Conservation (phyloP, 2,113 vertebrate genomes). For the Neoarius graeffei region DNA sequence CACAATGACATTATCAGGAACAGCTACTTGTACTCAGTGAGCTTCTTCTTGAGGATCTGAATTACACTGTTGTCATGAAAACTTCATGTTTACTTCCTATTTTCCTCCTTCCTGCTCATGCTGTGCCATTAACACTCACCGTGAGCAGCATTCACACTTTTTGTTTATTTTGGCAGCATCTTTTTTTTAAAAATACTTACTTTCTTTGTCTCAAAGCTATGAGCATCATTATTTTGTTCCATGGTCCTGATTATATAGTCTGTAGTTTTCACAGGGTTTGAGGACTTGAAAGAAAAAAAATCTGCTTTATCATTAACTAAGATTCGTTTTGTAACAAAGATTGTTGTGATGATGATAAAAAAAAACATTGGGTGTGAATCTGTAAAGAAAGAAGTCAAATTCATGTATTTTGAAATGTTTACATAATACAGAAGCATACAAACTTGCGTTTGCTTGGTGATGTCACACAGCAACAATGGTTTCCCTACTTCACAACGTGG, state of each 20-base stretch:
- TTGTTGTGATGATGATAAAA: neutral
- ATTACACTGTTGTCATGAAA: neutral
- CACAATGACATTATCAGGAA: too few relatives aligned
- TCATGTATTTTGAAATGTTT: neutral
- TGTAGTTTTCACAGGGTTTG: neutral
- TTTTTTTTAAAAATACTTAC: too few relatives aligned
- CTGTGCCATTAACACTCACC: neutral
- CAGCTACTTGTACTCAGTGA: neutral
- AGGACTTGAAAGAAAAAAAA: neutral
- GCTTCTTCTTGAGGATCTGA: neutral
- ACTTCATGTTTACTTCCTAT: neutral
- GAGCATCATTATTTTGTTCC: neutral
- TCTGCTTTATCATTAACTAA: neutral
- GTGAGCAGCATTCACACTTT: neutral
- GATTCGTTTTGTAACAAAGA: neutral
- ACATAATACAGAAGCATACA: neutral
- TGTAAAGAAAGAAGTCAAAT: neutral
- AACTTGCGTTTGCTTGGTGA: too few relatives aligned
- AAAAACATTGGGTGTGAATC: neutral
- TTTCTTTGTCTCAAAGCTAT: neutral
- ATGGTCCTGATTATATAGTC: neutral
- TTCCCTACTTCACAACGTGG: neutral
- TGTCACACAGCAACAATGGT: neutral
- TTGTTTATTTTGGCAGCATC: neutral
- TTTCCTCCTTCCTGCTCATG: neutral